Base-by-base conservation (phyloP, 2,888 invertebrate genomes). In the Tachina fera region DNA sequence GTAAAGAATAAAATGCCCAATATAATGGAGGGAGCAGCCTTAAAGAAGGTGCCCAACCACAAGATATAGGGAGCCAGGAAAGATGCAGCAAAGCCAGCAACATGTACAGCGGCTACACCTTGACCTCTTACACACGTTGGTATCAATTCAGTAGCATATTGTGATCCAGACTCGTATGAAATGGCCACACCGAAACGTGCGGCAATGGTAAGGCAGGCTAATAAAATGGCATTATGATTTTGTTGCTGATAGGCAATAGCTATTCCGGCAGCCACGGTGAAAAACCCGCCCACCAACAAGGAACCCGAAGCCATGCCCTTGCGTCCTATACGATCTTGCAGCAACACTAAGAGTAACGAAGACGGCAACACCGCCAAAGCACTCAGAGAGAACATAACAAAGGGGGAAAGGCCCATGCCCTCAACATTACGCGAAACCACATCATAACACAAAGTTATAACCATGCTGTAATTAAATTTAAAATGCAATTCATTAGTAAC, bases 71-170 rank as follows among this genome's bases (percentile, higher is more conserved):
- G 93, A 81, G 94, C 94, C 89, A 94, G 92, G 88, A 95, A 94
- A 78, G 94, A 94, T 16, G 94, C 94, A 0, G 94, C 94, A 88
- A 94, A 95, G 1, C 95, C 95, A 19, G 94, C 94, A 19, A 95
- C 94, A 89, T 95, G 95, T 19, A 95, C 94, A 4, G 94, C 93
- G 0, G 94, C 94, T 56, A 95, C 94, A 41, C 95, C 95, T 89
- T 95, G 95, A 3, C 95, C 95, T 56, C 95, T 91, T 19, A 95
- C 94, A 87, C 94, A 94, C 1, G 95, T 95, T 43, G 95, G 95
- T 86, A 95, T 94, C 72, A 95, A 90, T 90, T 95, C 95, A 3
- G 95, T 94, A 31, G 95, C 95, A 89, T 95, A 95, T 90, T 95
- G 95, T 14, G 94, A 94, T 8, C 95, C 94, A 9, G 95, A 95